These are phyloP conservation scores for Morone saxatilis DNA, from an alignment of 2,113 vertebrate species.

Conservation along the genomic window DNA sequence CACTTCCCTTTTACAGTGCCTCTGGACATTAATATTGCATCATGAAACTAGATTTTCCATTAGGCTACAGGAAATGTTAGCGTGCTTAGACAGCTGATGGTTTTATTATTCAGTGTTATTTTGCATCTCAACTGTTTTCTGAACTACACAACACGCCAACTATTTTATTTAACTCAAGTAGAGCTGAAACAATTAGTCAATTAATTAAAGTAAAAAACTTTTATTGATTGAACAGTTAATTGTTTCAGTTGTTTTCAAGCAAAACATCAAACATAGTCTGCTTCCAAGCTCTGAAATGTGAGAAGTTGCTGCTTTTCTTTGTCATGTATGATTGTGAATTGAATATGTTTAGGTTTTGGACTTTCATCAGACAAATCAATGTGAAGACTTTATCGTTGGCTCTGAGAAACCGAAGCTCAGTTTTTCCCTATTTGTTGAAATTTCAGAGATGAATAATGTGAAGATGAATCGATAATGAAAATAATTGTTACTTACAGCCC, in stretches of 20 bases:
- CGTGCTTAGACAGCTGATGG: constrained; percentile 10
- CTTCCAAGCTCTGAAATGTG: neutral
- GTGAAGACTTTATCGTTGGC: neutral
- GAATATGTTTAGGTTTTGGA: neutral
- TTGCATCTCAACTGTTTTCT: neutral
- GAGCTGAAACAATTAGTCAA: neutral
- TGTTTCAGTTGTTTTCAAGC: neutral
- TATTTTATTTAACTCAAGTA: neutral
- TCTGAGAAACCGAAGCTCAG: neutral
- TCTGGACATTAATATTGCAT: constrained; percentile 52
- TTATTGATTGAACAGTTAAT: neutral
- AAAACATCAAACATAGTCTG: neutral
- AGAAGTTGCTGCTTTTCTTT: neutral
- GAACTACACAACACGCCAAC: no score
- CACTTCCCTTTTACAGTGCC: constrained; percentile 16
- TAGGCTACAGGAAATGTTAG: neutral
- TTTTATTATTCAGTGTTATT: neutral
- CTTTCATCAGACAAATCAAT: neutral
- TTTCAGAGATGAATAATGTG: neutral
- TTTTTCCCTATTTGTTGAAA: neutral
- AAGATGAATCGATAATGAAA: neutral
- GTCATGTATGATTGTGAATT: neutral
- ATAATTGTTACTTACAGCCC: neutral
- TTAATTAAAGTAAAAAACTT: no score
- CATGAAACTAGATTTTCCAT: constrained; percentile 32